phyloP scores from a whole-genome alignment of 2,888 invertebrate genomes.

The Scaptomyza parva region DNA sequence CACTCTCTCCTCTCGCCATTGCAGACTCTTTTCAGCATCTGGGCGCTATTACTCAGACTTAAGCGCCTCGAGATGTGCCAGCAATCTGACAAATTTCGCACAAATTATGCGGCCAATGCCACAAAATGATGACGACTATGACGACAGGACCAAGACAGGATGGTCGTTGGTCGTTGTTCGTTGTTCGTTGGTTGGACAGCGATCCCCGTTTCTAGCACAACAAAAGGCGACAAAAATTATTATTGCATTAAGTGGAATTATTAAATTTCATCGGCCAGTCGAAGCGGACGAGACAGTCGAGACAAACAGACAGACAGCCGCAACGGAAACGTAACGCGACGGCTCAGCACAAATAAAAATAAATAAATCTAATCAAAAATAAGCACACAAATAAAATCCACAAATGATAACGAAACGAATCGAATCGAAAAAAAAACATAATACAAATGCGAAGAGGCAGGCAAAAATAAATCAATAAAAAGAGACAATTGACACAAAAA shows the following conservation, averaged over 20 bases:
- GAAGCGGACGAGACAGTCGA: too few species aligned
- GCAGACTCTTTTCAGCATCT: constrained; percentile 9
- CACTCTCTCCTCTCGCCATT: background rate
- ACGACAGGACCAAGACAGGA: constrained; percentile 37
- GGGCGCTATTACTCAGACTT: constrained; percentile 72
- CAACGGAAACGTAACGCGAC: constrained; percentile 44
- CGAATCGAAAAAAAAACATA: constrained; percentile 26
- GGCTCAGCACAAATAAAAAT: constrained; percentile 76
- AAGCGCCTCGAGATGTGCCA: constrained; percentile 72
- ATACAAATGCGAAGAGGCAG: constrained; percentile 14
- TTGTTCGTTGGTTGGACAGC: too few species aligned
- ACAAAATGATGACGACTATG: constrained; percentile 67
- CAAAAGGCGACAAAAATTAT: constrained; percentile 80
- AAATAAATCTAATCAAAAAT: constrained; percentile 81
- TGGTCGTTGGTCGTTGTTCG: constrained; percentile 12
- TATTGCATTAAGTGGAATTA: constrained; percentile 81
- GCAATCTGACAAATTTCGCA: constrained; percentile 80
- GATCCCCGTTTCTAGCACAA: constrained; percentile 36
- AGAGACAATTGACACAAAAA: constrained; percentile 76
- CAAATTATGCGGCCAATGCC: constrained; percentile 73
- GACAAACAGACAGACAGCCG: too few species aligned
- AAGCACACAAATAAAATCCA: constrained; percentile 77
- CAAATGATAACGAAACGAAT: constrained; percentile 51
- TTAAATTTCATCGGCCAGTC: constrained; percentile 75
- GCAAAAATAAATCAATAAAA: constrained; percentile 78